A percentile compares a stretch with the other conserved stretches of the same genome.
Conservation (phyloP, 2,888 invertebrate genomes). For the Lysandra bellargus region DNA sequence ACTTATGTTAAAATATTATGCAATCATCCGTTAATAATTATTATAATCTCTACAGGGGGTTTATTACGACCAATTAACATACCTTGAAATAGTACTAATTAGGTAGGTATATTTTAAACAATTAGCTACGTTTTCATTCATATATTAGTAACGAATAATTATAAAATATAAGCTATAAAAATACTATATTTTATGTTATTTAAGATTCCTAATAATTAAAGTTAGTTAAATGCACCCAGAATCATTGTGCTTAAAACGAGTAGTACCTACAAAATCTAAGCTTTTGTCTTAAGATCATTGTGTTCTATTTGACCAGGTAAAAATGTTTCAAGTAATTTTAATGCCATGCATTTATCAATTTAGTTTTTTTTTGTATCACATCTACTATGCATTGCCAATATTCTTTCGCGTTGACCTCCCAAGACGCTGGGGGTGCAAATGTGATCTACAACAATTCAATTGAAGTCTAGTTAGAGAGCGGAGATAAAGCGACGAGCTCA, state of each 20-base stretch:
- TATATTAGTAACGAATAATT: constrained; percentile 4
- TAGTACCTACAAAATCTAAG: no score
- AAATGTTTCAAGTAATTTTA: no score
- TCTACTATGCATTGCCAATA: neutral
- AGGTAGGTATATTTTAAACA: neutral
- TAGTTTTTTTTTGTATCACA: neutral
- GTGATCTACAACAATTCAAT: neutral
- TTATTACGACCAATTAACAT: neutral
- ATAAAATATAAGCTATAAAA: neutral
- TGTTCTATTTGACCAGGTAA: no score
- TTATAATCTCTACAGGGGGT: neutral
- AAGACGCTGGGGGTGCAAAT: neutral
- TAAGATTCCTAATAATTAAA: no score
- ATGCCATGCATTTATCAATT: no score
- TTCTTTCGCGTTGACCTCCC: neutral
- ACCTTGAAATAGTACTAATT: neutral
- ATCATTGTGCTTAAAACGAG: no score
- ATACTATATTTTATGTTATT: no score
- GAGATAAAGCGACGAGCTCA: neutral
- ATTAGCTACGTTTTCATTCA: constrained; percentile 9
- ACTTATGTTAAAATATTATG: neutral
- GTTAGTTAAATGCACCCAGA: no score
- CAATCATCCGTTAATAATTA: neutral
- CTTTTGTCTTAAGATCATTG: no score
- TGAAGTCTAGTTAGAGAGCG: neutral